Evolutionary conservation across 2,888 invertebrate genomes (phyloP), one percentile per base, ranked within the genome.

Genomic region (Plebejus melissa): DNA sequence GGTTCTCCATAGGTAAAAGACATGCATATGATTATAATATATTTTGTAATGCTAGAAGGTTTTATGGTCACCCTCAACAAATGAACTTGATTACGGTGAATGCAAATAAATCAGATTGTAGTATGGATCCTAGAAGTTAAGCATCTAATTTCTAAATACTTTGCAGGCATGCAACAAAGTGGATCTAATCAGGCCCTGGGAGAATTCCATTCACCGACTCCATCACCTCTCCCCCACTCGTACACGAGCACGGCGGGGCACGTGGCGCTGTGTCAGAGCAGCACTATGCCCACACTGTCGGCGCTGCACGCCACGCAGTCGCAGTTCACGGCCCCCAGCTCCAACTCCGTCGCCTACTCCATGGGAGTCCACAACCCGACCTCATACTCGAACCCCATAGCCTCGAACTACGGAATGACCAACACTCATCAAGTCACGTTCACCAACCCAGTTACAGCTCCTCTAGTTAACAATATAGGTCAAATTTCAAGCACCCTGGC

Each of bases 151-250:
- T 60, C 28, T 57, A 57, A 78, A 75, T 76, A 78, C 77, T 79
- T 78, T 77, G 76, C 89, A 89, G 94, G 94, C 82, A 94, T 96
- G 85, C 95, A 96, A 83, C 94, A 95, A 79, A 96, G 96, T 84
- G 95, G 96, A 79, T 96, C 96, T 81, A 96, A 95, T 83, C 96
- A 96, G 90, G 96, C 95, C 77, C 89, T 96, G 80, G 95, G 96
- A 81, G 96, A 96, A 80, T 95, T 92, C 83, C 95, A 94, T 84
- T 95, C 95, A 76, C 95, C 95, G 82, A 89, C 95, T 90, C 87
- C 94, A 85, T 87, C 95, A 87, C 93, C 95, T 85, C 86, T 94
- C 89, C 91, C 95, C 79, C 92, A 95, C 89, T 88, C 94, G 84
- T 91, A 95, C 89, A 84, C 94, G 82, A 86, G 93, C 88, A 82